A percentile compares a stretch with the other conserved stretches of the same genome.
Evolutionary conservation across 2,888 invertebrate species (phyloP).

Genomic region (Shargacucullia verbasci): DNA sequence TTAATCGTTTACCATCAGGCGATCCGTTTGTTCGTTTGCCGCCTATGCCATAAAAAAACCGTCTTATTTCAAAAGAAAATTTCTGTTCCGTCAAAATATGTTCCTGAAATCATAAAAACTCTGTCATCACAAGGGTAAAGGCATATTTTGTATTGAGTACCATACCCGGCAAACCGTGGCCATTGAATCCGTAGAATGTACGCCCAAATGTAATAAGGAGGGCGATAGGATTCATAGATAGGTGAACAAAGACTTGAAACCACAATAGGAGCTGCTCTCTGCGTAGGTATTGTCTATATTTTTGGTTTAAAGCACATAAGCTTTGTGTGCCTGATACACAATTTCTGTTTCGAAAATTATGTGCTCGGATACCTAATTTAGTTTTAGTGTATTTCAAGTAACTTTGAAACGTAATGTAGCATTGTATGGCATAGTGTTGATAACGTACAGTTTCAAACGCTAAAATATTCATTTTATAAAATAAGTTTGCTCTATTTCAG

Average conservation of each 20-base stretch:
- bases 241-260: conserved; percentile 72
- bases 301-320: conserved; percentile 56
- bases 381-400: conserved; percentile 40
- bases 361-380: conserved; percentile 47
- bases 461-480: conserved; percentile 17
- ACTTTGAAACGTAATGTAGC: conserved; percentile 28
- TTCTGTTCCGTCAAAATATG: conserved; percentile 31
- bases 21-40: too few species aligned
- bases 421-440: conserved; percentile 30
- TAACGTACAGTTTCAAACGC: conserved; percentile 23
- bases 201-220: conserved; percentile 68
- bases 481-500: too few species aligned
- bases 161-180: conserved; percentile 47
- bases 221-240: conserved; percentile 75
- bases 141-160: conserved; percentile 57
- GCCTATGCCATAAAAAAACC: too few species aligned
- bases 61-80: conserved; percentile 26
- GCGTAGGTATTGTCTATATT: conserved; percentile 72
- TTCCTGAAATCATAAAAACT: conserved; percentile 47
- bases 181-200: conserved; percentile 62
- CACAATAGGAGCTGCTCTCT: conserved; percentile 67
- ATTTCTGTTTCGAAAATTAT: conserved; percentile 49
- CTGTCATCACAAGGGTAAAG: conserved; percentile 45
- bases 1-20: too few species aligned
- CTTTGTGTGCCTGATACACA: conserved; percentile 54